A percentile compares a stretch with the other conserved stretches of the same genome.
phyloP scores from a whole-genome alignment of 64 coral and sea anemone genomes.

The Pachyseris speciosa region DNA sequence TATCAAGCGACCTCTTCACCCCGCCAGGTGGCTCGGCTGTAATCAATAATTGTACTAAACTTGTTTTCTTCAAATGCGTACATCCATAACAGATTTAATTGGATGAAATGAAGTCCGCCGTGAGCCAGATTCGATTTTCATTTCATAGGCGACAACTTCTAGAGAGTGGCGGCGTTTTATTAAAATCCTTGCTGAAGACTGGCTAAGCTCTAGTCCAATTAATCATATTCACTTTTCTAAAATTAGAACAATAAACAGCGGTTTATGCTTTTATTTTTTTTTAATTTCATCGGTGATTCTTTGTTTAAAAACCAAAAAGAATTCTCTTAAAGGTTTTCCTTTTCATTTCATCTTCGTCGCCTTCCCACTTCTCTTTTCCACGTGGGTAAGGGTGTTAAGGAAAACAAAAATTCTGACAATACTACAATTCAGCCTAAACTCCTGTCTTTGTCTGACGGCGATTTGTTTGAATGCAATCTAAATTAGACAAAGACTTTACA shows the following conservation, averaged over 20 bases:
- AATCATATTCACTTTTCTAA: neutral
- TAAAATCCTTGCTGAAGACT: constrained; percentile 22
- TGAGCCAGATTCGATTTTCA: constrained; percentile 67
- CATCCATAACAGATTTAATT: constrained; percentile 75
- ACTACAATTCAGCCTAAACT: constrained; percentile 36
- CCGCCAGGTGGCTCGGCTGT: constrained; percentile 67
- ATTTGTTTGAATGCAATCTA: constrained; percentile 50
- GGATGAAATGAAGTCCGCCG: constrained; percentile 51
- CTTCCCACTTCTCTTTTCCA: constrained; percentile 16
- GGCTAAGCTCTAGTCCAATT: neutral
- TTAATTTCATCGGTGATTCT: neutral
- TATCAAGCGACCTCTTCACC: constrained; percentile 49
- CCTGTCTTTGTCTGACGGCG: constrained; percentile 16
- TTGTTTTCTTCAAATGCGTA: constrained; percentile 46
- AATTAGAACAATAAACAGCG: constrained; percentile 31
- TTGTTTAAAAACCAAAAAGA: constrained; percentile 9
- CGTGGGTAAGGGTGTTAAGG: neutral
- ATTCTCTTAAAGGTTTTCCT: neutral
- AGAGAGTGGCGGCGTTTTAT: constrained; percentile 28
- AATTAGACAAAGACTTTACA: constrained; percentile 47
- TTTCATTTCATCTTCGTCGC: neutral
- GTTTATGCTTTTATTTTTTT: neutral
- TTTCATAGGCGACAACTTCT: constrained; percentile 38
- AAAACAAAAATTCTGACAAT: constrained; percentile 37
- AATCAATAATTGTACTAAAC: constrained; percentile 39